Conservation (phyloP, 2,113 vertebrate genomes). For the Corynorhinus townsendii region DNA sequence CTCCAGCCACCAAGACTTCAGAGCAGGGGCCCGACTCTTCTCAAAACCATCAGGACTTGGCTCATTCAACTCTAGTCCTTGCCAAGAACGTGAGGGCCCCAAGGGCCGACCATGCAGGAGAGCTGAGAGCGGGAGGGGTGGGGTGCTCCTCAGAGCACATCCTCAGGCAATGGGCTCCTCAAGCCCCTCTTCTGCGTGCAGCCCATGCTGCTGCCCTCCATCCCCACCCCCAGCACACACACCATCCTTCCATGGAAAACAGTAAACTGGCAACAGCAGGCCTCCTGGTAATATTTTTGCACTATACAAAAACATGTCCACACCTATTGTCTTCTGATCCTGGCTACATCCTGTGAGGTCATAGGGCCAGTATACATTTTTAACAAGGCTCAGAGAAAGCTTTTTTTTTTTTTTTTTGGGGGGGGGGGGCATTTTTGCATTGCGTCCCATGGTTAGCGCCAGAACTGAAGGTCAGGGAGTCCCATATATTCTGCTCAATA, state of each 20-base stretch:
- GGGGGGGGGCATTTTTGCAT: not conserved
- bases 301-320: not conserved
- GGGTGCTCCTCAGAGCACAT: not conserved
- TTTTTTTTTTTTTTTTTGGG: not conserved
- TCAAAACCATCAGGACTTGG: not conserved
- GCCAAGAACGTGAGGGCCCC: not conserved
- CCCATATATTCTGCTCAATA: not conserved
- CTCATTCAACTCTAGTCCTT: not conserved
- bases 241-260: not conserved
- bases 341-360: not conserved
- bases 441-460: not conserved
- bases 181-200: not conserved
- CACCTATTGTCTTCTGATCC: not conserved
- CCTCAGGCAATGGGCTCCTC: not conserved
- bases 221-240: not conserved
- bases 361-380: not conserved
- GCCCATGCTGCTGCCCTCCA: not conserved
- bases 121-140: no score
- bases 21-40: not conserved
- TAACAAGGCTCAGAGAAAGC: not conserved
- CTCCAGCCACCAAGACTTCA: not conserved
- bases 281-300: not conserved
- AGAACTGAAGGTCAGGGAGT: no score
- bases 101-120: not conserved
- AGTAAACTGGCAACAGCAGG: not conserved